A percentile compares a stretch with the other conserved stretches of the same genome.
These are phyloP conservation scores for Aspidiotus rigidus DNA, from an alignment of 2,888 invertebrate species.

Conservation along the genomic window DNA sequence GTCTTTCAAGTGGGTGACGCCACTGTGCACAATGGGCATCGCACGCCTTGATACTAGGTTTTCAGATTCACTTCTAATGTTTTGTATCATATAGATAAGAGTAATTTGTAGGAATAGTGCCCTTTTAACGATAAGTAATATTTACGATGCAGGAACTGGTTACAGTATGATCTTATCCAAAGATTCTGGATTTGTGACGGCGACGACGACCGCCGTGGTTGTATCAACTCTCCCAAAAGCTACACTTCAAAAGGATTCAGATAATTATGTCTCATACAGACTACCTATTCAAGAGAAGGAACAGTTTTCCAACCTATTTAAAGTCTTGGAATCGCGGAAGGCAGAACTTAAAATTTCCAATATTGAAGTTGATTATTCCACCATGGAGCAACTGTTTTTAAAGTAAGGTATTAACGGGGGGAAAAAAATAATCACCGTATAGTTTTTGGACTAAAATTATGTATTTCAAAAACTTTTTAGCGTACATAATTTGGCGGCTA, in stretches of 20 bases:
- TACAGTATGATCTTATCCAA: constrained; percentile 55
- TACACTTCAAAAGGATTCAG: constrained; percentile 43
- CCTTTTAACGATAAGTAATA: not conserved
- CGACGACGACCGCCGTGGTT: constrained; percentile 39
- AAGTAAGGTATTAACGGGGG: constrained; percentile 47
- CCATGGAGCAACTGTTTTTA: constrained; percentile 86
- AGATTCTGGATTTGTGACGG: constrained; percentile 24
- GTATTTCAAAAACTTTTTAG: too few species aligned
- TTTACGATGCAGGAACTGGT: constrained; percentile 53
- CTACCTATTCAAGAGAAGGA: constrained; percentile 51
- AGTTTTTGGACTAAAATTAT: too few species aligned
- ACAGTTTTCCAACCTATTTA: constrained; percentile 54
- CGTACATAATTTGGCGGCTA: too few species aligned
- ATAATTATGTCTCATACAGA: constrained; percentile 47
- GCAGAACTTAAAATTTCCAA: constrained; percentile 57
- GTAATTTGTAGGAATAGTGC: too few species aligned
- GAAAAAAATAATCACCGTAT: too few species aligned
- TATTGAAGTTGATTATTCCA: constrained; percentile 78
- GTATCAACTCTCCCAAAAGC: constrained; percentile 44
- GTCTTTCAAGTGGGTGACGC: too few species aligned
- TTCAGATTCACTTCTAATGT: too few species aligned
- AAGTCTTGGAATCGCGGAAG: constrained; percentile 53
- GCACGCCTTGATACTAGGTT: too few species aligned
- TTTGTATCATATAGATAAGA: too few species aligned
- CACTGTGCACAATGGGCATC: too few species aligned